phyloP scores from a whole-genome alignment of 1,140 invertebrate genomes.

The Gerris buenoi region DNA sequence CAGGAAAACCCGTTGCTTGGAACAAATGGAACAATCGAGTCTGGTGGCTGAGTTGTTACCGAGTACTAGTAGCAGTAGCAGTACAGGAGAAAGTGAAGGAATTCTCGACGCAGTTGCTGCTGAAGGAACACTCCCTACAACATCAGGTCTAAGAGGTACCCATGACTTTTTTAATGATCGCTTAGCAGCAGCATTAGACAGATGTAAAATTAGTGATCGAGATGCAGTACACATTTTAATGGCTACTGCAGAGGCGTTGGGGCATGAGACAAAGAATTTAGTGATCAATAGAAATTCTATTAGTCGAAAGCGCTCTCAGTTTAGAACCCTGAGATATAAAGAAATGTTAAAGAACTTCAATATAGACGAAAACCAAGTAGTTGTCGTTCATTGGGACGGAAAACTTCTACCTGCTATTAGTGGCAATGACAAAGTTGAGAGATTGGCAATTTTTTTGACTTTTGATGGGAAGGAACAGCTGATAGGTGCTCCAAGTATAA shows the following conservation, averaged over 20 bases:
- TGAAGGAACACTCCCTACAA: too few relatives aligned
- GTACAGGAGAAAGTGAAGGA: too few relatives aligned
- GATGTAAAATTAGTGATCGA: background rate
- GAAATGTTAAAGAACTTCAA: background rate
- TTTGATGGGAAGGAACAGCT: background rate
- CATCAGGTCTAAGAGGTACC: too few relatives aligned
- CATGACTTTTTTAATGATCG: background rate
- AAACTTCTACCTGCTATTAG: background rate
- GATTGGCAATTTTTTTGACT: background rate
- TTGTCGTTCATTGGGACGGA: background rate
- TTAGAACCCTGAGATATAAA: background rate
- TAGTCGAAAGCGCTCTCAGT: background rate
- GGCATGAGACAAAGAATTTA: background rate
- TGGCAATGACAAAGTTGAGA: background rate
- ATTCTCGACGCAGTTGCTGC: too few relatives aligned
- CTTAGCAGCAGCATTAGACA: background rate
- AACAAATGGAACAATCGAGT: too few relatives aligned
- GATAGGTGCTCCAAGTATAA: background rate
- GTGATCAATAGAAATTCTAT: background rate
- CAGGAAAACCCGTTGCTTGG: too few relatives aligned
- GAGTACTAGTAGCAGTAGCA: too few relatives aligned
- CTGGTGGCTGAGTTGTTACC: too few relatives aligned
- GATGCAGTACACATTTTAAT: background rate
- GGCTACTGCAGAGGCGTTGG: background rate
- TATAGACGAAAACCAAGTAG: background rate